These are phyloP conservation scores for Neodon shergylaensis DNA, from an alignment of 2,113 vertebrate species.

Conservation along the genomic window DNA sequence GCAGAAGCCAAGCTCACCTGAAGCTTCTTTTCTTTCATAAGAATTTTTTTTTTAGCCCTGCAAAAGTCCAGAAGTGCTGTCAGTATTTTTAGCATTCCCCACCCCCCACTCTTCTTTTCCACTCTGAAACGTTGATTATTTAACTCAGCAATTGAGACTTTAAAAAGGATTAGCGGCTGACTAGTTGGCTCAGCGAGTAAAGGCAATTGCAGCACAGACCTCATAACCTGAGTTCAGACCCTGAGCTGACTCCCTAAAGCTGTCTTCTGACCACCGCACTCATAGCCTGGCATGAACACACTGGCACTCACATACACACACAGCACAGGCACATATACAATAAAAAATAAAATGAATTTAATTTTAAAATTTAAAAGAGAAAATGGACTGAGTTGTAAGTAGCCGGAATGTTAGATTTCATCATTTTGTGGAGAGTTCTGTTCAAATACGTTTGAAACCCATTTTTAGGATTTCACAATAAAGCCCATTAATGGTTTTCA, in stretches of 20 bases:
- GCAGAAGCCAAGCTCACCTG: neutral
- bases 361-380: neutral
- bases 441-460: slow-evolving; percentile 47
- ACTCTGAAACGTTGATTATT: slow-evolving; percentile 15
- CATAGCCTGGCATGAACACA: no score
- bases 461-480: slow-evolving; percentile 61
- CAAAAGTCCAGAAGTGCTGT: neutral
- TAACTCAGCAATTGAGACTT: neutral
- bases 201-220: no score
- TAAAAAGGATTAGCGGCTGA: neutral
- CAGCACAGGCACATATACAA: neutral
- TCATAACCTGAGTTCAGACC: neutral
- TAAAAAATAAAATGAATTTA: neutral
- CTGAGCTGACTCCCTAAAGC: neutral
- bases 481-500: slow-evolving; percentile 46
- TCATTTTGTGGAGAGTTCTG: slow-evolving; percentile 33
- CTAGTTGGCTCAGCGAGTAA: no score
- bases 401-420: neutral
- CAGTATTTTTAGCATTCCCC: neutral
- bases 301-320: neutral
- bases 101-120: no score
- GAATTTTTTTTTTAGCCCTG: neutral
- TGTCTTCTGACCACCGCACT: neutral
- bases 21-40: neutral
- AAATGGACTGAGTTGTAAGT: neutral